Evolutionary conservation across 2,888 invertebrate genomes (phyloP), one percentile per base, ranked within the genome.

Genomic region (Troides oblongomaculatus): DNA sequence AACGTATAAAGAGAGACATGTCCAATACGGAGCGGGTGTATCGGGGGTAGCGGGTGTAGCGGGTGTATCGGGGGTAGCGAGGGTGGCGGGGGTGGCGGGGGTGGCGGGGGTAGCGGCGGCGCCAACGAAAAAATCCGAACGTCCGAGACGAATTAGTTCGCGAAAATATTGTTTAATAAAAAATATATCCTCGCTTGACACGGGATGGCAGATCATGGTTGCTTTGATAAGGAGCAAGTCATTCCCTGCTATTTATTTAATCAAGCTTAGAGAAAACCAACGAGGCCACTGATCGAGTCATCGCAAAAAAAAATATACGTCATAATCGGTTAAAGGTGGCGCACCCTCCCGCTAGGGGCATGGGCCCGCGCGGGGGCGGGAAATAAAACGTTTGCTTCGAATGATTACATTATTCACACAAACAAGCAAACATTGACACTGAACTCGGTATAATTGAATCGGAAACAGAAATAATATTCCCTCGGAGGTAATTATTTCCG

Each of bases 1-100:
- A 79, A 79, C 80, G 79, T 70, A 70, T 78, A 76, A 77, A 77
- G 76, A 73, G 74, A 66, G 72, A 75, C 74, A 74, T 72, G 74
- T 74, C 75, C 72, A 78, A 78, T 78, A 74, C 76, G 74, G 76
- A 75, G 76, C 43, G 39, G 12, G 21, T 21, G 21, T 21, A 21
- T 21, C 21, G 21, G 21, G 21, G 21, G 21, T 21, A 21, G 21
- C 21, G 21, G 21, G 21, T 0, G 21, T 21, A 0, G 21, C 21
- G 21, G 12, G 8, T 36, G 66, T 39, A 56, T 25, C 25, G 60
- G 53, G 12, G 8, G 46, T 21, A 0, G 21, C 21, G 21, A 0
- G 21, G 0, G 21, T 21, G 1, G 21, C 21, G 21, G 21, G 21
- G 21, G 21, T 21, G 1, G 21, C 21, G 0, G 21, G 21, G 0